Percentiles rank a stretch among this genome's conserved stretches.
Conservation (phyloP, 2,797 vertebrate species). For the Mormyrops attenuatus region DNA sequence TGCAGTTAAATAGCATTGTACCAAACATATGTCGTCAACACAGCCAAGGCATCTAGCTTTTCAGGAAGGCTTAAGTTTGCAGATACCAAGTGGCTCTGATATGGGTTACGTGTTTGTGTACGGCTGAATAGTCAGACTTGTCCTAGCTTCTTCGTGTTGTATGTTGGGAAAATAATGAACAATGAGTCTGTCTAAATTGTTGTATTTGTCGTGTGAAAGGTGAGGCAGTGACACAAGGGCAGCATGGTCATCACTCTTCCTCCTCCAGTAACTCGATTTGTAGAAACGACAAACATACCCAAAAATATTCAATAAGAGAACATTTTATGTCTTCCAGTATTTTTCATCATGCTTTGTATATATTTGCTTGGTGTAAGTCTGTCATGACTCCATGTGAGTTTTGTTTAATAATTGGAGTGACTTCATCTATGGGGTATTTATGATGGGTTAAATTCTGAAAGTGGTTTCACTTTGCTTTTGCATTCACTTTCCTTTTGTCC, state of each 20-base stretch:
- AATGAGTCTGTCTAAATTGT: background rate
- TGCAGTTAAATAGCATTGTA: conserved; percentile 28
- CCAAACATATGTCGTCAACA: conserved; percentile 32
- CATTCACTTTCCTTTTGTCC: background rate
- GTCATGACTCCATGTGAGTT: background rate
- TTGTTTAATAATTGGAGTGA: background rate
- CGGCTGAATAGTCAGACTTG: background rate
- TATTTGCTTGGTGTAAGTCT: background rate
- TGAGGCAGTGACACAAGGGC: background rate
- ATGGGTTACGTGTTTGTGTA: background rate
- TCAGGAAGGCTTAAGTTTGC: background rate
- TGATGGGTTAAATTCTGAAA: background rate
- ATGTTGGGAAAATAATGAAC: background rate
- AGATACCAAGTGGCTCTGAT: background rate
- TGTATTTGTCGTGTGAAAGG: background rate
- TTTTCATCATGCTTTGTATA: background rate
- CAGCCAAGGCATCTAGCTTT: background rate
- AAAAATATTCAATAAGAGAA: background rate
- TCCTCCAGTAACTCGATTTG: background rate
- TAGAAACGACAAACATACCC: background rate
- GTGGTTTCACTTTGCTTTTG: conserved; percentile 11
- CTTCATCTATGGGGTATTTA: background rate
- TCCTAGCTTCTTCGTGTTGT: background rate
- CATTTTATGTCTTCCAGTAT: background rate
- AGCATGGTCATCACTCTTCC: background rate